Base-by-base conservation (phyloP, 2,797 vertebrate species). In the Cyprinella venusta region DNA sequence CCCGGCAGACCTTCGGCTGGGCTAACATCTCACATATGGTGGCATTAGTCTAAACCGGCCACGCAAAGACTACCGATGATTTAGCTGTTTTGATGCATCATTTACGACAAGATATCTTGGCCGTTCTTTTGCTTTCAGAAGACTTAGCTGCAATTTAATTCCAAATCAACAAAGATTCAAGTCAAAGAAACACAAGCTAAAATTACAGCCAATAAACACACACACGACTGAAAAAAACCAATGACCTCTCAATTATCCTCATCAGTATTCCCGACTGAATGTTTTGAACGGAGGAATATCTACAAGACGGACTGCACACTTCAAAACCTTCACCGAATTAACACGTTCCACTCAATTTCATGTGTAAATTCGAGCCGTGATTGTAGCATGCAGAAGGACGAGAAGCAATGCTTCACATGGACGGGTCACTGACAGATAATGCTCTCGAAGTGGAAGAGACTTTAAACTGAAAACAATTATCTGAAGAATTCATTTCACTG, bases 391-490 rank as follows among this genome's bases (percentile, higher is more conserved):
- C 69, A 79, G 59, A 7, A 42, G 67, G 71, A 80, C 21, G 40
- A n/a, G 72, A 83, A 86, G 6, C 13, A 63, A 81, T 13, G 80
- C 80, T 79, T 83, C 64, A 81, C 61, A 45, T 82, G 15, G 26
- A 82, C 21, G 82, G 88, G 80, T 87, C 67, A 84, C 42, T 24
- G 72, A 64, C 45, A 59, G 67, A 82, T 48, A 26, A 42, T 36
- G 26, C 76, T 18, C 78, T 78, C 52, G 38, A 70, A 81, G 26
- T 63, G 70, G 42, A 76, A 79, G 68, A 77, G 84, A 86, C 63
- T 77, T 84, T 75, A 76, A 79, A 85, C 75, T 54, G 61, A 86
- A 88, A 88, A 87, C 64, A 65, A 77, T 88, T 88, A 87, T 56
- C 68, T 75, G 7, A 84, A 84, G 82, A 74, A 84, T 65, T 40